These are phyloP conservation scores for Hippasteria phrygiana DNA, from an alignment of 53 echinoderm and acorn worm species.

Conservation along the genomic window DNA sequence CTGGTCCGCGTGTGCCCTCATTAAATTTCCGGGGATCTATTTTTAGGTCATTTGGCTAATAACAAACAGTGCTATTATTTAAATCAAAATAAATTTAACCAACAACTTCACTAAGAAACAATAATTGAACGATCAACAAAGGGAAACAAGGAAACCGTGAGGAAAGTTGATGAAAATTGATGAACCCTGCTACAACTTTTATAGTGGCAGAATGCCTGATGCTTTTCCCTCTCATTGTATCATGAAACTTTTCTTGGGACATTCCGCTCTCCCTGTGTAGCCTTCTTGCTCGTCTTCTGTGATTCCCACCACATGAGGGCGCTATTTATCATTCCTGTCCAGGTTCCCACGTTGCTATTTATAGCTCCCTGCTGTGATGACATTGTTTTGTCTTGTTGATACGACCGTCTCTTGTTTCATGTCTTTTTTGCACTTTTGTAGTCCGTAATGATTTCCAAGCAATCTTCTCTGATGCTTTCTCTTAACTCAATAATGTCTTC, in stretches of 20 bases:
- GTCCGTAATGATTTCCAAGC: neutral
- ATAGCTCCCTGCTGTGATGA: conserved; percentile 23
- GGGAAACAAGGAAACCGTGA: too few relatives aligned
- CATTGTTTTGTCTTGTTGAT: conserved; percentile 1
- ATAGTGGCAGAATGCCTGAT: neutral
- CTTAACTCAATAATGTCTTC: neutral
- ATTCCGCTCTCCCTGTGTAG: conserved; percentile 1
- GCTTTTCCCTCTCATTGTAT: neutral
- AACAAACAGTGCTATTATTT: too few relatives aligned
- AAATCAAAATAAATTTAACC: too few relatives aligned
- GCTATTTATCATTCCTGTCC: conserved; percentile 40
- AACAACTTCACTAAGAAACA: too few relatives aligned
- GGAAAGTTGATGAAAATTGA: too few relatives aligned
- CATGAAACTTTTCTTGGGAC: conserved; percentile 40
- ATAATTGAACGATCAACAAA: too few relatives aligned
- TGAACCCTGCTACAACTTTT: neutral
- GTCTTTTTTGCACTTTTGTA: neutral
- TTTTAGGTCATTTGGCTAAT: too few relatives aligned
- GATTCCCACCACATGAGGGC: conserved; percentile 21
- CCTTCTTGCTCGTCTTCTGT: conserved; percentile 16
- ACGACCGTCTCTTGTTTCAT: neutral
- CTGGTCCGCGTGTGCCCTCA: too few relatives aligned
- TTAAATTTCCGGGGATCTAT: too few relatives aligned
- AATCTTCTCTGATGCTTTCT: neutral
- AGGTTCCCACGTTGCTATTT: conserved; percentile 27